Evolutionary conservation across 2,888 invertebrate species (phyloP), one percentile per base, ranked within the genome.

Genomic region (Idaea dimidiata): DNA sequence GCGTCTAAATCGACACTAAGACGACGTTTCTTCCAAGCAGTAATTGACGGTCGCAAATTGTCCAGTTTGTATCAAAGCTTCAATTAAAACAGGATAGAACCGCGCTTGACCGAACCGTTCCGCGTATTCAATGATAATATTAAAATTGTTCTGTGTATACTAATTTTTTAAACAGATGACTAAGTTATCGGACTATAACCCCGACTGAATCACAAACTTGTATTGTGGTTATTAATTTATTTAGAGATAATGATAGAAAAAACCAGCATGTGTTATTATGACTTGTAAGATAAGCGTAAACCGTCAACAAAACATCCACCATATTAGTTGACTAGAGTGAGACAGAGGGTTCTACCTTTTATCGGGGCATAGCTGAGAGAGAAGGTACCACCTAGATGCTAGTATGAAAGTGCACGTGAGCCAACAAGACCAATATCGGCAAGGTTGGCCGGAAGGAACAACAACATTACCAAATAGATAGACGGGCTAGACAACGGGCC

Each of bases 81-180:
- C 84, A 85, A 90, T 91, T 91, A 60, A 73, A 92, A 91, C 92
- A 88, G 90, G 91, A 91, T 91, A 83, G 80, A 88, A 83, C 91
- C 84, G 89, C 83, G 81, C 76, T 66, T 63, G 68, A 80, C 74
- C 75, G 72, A 75, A 66, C 73, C 72, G 68, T 69, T 70, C 56
- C 63, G 60, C 62, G 58, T 55, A 61, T 54, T 57, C 31, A 54
- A n/a, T 17, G 17, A 57, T 31, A 6, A 53, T 43, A 18, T 31
- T 32, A 60, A 31, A 54, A 59, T 17, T 24, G 24, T 24, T 24
- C 24, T 3, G 5, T 24, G 1, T 24, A 24, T 24, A 24, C n/a
- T n/a, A n/a, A n/a, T n/a, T n/a, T 14, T 59, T 59, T 5, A 56
- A 55, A 55, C 54, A 55, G 32, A 59, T 61, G 16, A 33, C 16